Evolutionary conservation across 2,888 invertebrate species (phyloP).

Genomic region (Drosophila monieri): DNA sequence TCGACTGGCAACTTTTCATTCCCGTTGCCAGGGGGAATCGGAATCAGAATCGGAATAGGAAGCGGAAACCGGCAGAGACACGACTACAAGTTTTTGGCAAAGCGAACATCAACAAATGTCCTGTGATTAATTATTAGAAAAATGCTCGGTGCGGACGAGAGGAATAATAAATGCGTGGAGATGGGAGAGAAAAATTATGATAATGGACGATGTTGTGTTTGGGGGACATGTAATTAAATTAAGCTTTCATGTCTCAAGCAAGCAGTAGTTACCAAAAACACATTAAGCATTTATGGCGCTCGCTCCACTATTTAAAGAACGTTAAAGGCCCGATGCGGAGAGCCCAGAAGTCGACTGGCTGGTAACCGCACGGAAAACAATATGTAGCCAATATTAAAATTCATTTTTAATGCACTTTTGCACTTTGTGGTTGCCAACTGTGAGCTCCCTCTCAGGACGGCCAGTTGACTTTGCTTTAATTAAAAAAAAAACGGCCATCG

Average conservation of each 20-base stretch:
- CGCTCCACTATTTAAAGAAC: background rate
- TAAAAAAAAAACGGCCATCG: constrained; percentile 16
- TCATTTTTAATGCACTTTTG: constrained; percentile 51
- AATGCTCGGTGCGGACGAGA: constrained; percentile 16
- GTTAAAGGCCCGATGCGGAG: constrained; percentile 1
- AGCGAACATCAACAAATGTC: constrained; percentile 64
- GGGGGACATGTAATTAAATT: background rate
- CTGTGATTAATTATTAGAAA: constrained; percentile 66
- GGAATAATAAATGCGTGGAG: constrained; percentile 8
- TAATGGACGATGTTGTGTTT: background rate
- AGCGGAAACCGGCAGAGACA: constrained; percentile 57
- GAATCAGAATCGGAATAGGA: constrained; percentile 7
- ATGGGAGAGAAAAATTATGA: constrained; percentile 3
- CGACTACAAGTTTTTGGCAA: constrained; percentile 29
- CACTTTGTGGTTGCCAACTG: constrained; percentile 31
- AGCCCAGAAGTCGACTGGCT: background rate
- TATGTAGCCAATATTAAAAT: constrained; percentile 46
- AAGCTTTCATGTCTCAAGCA: background rate
- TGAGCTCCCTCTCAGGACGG: constrained; percentile 4
- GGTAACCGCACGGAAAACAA: constrained; percentile 22
- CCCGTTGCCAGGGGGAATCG: constrained; percentile 30
- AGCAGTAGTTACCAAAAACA: constrained; percentile 8
- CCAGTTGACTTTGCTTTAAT: constrained; percentile 41
- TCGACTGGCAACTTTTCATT: constrained; percentile 47
- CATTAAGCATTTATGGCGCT: constrained; percentile 8